Percentiles rank a stretch among this genome's conserved stretches.
Conservation (phyloP, 2,888 invertebrate genomes). For the Drosophila pullipes region DNA sequence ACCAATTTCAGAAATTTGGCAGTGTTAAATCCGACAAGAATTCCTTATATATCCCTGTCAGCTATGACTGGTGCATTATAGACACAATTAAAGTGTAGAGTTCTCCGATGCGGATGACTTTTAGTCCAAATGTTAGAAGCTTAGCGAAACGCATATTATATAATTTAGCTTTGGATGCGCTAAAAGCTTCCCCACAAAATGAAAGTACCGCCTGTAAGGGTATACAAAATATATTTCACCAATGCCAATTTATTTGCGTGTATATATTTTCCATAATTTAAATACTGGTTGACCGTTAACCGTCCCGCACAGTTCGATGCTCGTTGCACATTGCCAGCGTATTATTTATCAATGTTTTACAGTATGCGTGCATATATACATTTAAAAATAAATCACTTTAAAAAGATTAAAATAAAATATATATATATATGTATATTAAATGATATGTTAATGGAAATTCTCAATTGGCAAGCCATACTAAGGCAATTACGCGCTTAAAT, state of each 20-base stretch:
- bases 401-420: background rate
- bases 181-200: background rate
- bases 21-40: background rate
- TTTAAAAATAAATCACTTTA: slow-evolving; percentile 17
- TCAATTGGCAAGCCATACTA: slow-evolving; percentile 56
- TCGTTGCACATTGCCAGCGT: slow-evolving; percentile 13
- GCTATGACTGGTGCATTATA: background rate
- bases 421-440: slow-evolving; percentile 12
- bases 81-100: background rate
- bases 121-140: background rate
- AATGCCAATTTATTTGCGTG: slow-evolving; percentile 50
- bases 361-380: background rate
- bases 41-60: background rate
- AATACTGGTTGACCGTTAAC: slow-evolving; percentile 10
- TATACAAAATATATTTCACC: slow-evolving; percentile 22
- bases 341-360: slow-evolving; percentile 5
- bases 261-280: slow-evolving; percentile 57
- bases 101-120: background rate
- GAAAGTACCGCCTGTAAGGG: background rate
- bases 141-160: background rate
- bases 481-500: slow-evolving; percentile 74
- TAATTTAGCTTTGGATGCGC: background rate
- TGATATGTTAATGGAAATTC: slow-evolving; percentile 65
- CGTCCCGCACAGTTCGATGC: background rate
- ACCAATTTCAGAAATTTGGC: background rate